Evolutionary conservation across 2,797 vertebrate species (phyloP).

Genomic region (Iguana delicatissima): DNA sequence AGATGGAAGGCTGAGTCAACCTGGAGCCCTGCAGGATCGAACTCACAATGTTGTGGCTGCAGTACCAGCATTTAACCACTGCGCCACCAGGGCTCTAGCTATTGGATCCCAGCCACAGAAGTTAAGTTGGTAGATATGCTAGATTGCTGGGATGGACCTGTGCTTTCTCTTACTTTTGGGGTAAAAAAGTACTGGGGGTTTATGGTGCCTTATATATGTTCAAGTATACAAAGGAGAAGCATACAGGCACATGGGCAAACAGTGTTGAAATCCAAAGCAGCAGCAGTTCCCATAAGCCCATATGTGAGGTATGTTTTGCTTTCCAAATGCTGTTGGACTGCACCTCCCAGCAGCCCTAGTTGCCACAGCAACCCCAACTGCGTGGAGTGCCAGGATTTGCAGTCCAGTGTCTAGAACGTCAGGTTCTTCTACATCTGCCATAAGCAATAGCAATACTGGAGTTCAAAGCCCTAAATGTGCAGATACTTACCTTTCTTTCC

Average conservation of each 20-base stretch:
- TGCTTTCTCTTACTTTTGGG: background rate
- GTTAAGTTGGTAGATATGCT: background rate
- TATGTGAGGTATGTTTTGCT: background rate
- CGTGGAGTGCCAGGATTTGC: background rate
- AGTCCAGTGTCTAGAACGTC: background rate
- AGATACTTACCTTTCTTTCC: background rate
- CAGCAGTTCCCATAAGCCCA: background rate
- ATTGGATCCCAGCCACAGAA: too few species aligned
- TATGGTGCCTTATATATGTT: background rate
- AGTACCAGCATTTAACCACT: too few species aligned
- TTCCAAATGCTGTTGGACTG: background rate
- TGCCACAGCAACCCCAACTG: background rate
- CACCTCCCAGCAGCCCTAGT: background rate
- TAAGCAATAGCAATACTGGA: background rate
- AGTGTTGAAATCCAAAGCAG: background rate
- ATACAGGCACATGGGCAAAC: background rate
- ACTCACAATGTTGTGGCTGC: too few species aligned
- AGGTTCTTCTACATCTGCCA: background rate
- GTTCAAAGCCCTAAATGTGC: background rate
- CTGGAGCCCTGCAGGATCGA: too few species aligned
- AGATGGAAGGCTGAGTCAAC: too few species aligned
- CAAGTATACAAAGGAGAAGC: background rate
- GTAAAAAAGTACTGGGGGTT: background rate
- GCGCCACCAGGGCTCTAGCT: too few species aligned
- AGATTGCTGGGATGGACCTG: too few species aligned